Evolutionary conservation across 2,113 vertebrate species (phyloP), one percentile per base, ranked within the genome.

Genomic region (Protomyctophum bolini): DNA sequence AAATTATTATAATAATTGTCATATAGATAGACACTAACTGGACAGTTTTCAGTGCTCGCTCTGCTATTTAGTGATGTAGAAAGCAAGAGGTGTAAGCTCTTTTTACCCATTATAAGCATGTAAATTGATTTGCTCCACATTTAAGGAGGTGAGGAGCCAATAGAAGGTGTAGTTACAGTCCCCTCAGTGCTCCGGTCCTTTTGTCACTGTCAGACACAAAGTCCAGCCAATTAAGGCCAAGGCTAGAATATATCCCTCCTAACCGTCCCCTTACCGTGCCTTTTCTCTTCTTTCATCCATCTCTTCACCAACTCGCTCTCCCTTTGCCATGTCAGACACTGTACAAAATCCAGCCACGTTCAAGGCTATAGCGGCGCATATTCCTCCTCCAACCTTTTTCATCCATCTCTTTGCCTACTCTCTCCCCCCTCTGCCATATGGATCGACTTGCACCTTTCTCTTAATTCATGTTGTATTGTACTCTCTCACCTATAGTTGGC

Each of bases 111-210:
- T 73, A 75, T 57, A 57, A 49, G 55, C 45, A 29, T 76, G 63
- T 72, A 73, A 79, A 86, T 86, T 74, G 49, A 81, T 89, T 86
- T 83, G 74, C 45, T 67, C 81, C 66, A 73, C 82, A 55, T 6
- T 82, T 76, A 79, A 80, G 50, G 56, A 70, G 71, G 75, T 8
- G 21, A 62, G 70, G 47, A 65, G 76, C 70, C 58, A n/a, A 52
- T 55, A 87, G 50, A 81, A 66, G 76, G 56, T 84, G 73, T 60
- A 67, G 74, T 73, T 80, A 73, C 70, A 76, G 75, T 83, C 82
- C 76, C 72, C 50, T 21, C 73, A 60, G 78, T 66, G 57, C 41
- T 51, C 29, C 10, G 62, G 52, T 73, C 48, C 70, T 82, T 41
- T 75, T 87, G 80, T 80, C 83, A 79, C 50, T 15, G 59, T 80